Base-by-base conservation (phyloP, 1,140 invertebrate genomes). In the Pemphigus obesinymphae region DNA sequence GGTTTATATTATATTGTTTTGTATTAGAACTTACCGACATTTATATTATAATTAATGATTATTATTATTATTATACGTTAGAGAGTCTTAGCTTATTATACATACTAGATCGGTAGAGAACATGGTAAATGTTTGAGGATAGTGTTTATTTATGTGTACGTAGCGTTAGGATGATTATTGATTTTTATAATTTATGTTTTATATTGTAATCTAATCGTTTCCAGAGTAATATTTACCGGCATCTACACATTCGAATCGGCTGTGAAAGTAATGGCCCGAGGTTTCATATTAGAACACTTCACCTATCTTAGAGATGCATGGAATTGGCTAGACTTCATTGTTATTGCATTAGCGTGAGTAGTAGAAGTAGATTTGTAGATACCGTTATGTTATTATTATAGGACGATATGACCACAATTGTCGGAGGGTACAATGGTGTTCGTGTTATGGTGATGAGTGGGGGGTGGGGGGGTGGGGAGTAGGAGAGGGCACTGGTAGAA, bases 311-410 rank as follows among this genome's bases (percentile, higher is more conserved):
- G 97, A 93, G 97, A 99, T 93, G 95, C 96, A 91, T 99, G 97
- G 97, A 99, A 99, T 93, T 99, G 97, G 96, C 93, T 99, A 91
- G 97, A 99, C 93, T 99, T 99, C 93, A 93, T 97, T 92, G 97
- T 98, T 90, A 98, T 99, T 92, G 92, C 96, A 91, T 95, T 97
- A 95, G 96, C 97, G 96, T 99, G 94, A 97, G 96, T 97, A 92
- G 82, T 82, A 58, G 83, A 66, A 63, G 40, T 66, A 63, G 76
- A 80, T 80, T 80, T 61, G 76, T 80, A 80, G 53, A 63, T 45
- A 80, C 26, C 76, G 34, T 61, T 80, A 80, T 31, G n/a, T n/a
- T n/a, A n/a, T n/a, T n/a, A n/a, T n/a, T n/a, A n/a, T 58, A 45
- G 55, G 55, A 29, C 29, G 20, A 82, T 82, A 76, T 70, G 37